Percentiles rank a stretch among this genome's conserved stretches.
phyloP scores from a whole-genome alignment of 2,113 vertebrate species.

The Malaclemys terrapin region DNA sequence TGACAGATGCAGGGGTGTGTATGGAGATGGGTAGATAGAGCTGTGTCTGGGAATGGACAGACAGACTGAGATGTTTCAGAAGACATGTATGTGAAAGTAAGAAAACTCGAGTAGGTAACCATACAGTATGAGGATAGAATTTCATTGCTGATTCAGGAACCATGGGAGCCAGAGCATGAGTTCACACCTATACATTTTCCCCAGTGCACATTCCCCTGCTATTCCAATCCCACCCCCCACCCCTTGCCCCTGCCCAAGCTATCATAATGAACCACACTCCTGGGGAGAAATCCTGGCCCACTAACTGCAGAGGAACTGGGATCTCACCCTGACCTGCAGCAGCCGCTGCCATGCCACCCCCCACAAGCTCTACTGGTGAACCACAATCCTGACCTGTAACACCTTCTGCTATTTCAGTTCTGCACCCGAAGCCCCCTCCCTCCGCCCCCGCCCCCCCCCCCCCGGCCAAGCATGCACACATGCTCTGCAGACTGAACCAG shows the following conservation, averaged over 20 bases:
- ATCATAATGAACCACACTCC: neutral
- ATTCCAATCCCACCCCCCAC: neutral
- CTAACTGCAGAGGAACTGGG: no score
- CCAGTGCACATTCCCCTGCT: neutral
- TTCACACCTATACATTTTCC: neutral
- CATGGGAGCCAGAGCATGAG: neutral
- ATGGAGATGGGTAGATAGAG: neutral
- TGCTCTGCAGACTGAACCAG: no score
- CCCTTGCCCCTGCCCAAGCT: neutral
- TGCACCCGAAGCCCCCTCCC: neutral
- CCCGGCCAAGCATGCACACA: no score
- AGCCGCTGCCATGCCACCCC: neutral
- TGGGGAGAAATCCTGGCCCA: neutral
- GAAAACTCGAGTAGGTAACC: neutral
- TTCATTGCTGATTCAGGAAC: neutral
- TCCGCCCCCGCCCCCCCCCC: no score
- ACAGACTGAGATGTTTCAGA: neutral
- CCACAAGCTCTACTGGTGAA: neutral
- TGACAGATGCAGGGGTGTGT: neutral
- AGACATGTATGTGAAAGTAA: neutral
- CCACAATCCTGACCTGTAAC: neutral
- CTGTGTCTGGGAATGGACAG: neutral
- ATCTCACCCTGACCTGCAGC: neutral
- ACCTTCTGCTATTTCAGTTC: neutral
- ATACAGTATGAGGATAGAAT: neutral